Conservation (phyloP, 30 jellyfish, hydroid and myxozoan species). For the Turritopsis rubra region DNA sequence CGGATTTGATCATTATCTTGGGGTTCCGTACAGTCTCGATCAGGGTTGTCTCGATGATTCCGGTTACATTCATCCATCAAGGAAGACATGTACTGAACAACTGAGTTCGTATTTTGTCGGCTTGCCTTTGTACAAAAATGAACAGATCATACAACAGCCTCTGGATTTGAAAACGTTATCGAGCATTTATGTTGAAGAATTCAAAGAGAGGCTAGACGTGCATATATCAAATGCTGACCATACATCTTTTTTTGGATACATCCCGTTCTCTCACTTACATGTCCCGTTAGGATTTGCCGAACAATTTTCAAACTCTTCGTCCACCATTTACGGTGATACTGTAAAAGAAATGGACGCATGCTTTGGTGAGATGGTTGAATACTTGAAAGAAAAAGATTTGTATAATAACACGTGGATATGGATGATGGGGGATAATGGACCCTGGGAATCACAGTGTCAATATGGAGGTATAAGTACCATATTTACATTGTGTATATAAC, state of each 20-base stretch:
- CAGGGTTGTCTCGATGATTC: conserved; percentile 7
- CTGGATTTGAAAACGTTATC: background rate
- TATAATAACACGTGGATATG: background rate
- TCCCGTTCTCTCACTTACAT: conserved; percentile 12
- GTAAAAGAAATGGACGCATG: background rate
- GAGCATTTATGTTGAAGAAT: background rate
- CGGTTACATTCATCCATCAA: conserved; percentile 1
- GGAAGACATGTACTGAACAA: background rate
- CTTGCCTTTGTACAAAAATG: background rate
- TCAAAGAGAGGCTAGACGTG: background rate
- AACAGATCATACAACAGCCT: background rate
- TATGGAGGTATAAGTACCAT: background rate
- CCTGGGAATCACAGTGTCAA: conserved; percentile 18
- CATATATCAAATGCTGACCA: background rate
- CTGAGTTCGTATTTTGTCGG: background rate
- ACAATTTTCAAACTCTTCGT: background rate
- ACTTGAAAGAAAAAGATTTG: background rate
- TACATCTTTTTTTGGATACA: conserved; percentile 3
- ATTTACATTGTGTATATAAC: no score
- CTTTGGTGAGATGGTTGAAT: background rate
- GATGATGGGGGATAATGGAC: conserved; percentile 15
- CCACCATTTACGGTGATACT: background rate
- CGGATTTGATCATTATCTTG: conserved; percentile 21
- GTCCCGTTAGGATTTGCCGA: conserved; percentile 19
- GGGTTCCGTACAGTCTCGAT: conserved; percentile 28